Base-by-base conservation (phyloP, 2,113 vertebrate species). In the Dromaius novaehollandiae region DNA sequence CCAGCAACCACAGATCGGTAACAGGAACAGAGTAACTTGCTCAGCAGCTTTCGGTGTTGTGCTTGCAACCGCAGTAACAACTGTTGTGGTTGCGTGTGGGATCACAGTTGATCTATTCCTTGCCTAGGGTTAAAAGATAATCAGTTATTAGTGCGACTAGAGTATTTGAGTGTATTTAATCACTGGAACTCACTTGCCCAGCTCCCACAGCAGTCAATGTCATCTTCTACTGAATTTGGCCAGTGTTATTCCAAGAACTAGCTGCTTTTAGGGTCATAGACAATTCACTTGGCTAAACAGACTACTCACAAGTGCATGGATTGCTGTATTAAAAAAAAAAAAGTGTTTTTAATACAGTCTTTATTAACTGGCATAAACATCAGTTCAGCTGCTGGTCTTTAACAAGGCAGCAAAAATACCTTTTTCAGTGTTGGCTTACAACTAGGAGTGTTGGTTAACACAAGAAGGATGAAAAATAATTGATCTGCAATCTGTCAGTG, bases 101-200 rank as follows among this genome's bases (percentile, higher is more conserved):
- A 83, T 83, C 36, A 14, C 92, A 53, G 86, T 12, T 91, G 79
- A 78, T 90, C 94, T 94, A 28, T 64, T 77, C 89, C 46, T 93
- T 89, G 78, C 87, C 77, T 89, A 53, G 89, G 85, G 95, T 96
- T 89, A 95, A 86, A 88, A 95, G 90, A 63, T 94, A 93, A 93
- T 91, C 36, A 19, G 40, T 94, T 90, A 83, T 96, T 96, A 93
- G 92, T 0, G 9, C 90, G 95, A 91, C 66, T 48, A 13, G 79
- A 82, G 93, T 74, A 84, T 89, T 82, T 58, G 83, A 91, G 21
- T 48, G 82, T 4, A 1, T 90, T 94, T 83, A 86, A 81, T 77
- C 79, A 42, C 80, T 66, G 32, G 22, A 89, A 91, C 88, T 83
- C 0, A 26, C 76, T 83, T 25, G 46, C 81, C 79, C 48, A 11